Base-by-base conservation (phyloP, 2,888 invertebrate species). In the Clunio marinus region DNA sequence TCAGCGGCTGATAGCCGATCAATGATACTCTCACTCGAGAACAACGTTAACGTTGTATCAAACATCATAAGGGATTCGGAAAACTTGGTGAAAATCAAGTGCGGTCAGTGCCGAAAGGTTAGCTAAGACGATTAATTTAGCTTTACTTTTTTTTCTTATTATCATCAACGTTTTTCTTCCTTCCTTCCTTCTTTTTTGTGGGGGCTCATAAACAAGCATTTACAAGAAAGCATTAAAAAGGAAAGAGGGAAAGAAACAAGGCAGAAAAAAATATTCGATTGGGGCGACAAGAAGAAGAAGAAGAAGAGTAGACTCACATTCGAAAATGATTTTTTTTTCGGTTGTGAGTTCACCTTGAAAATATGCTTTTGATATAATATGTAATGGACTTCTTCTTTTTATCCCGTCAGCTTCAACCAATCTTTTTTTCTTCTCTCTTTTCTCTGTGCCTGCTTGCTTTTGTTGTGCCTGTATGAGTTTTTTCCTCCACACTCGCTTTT, bases 91-190 rank as follows among this genome's bases (percentile, higher is more conserved):
- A 70, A 70, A 68, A 68, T 70, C 58, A 70, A 70, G 41, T 70
- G 70, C 63, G 68, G 68, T 10, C 70, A 70, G 28, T 70, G 70
- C 45, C 63, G 70, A 35, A 70, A 70, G 69, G 69, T 69, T 8
- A 66, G 41, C 35, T 8, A 27, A 8, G 32, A 32, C 8, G 4
- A 41, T 41, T 41, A 41, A 41, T 41, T 15, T 41, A 2, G 15
- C 20, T 51, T 51, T 7, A 2, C 51, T 17, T 20, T n/a, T n/a
- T n/a, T n/a, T n/a, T 7, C 51, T 4, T 51, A 51, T 17, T 25
- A 22, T 57, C 57, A 13, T 27, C 27, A 25, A 32, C 4, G 32
- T 32, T 32, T 32, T 4, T 32, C 32, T 4, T 32, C 32, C 32
- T 32, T 32, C 32, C 10, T 32, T 32, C 10, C 32, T 32, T 32